Percentiles rank a stretch among this genome's conserved stretches.
Conservation (phyloP, 1,140 invertebrate genomes). For the Dendrolimus punctatus region DNA sequence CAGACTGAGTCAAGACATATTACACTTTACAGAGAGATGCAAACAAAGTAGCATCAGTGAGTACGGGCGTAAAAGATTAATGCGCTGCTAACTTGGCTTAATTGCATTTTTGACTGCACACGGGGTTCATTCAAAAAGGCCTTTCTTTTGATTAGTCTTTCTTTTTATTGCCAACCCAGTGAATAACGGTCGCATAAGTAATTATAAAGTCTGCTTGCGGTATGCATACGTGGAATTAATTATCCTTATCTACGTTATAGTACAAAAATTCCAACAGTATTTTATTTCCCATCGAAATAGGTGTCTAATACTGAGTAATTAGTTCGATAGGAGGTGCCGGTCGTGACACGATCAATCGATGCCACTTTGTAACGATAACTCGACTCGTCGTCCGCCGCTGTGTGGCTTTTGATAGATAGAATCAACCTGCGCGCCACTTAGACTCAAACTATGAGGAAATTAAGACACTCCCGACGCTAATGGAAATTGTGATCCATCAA, state of each 20-base stretch:
- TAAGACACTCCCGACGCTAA: slow-evolving; percentile 50
- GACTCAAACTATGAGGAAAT: slow-evolving; percentile 33
- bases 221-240: not conserved
- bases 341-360: slow-evolving; percentile 50
- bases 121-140: slow-evolving; percentile 21
- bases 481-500: slow-evolving; percentile 63
- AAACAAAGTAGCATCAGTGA: slow-evolving; percentile 30
- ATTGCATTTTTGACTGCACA: slow-evolving; percentile 41
- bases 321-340: slow-evolving; percentile 47
- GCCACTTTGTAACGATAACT: slow-evolving; percentile 45
- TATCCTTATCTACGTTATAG: not conserved
- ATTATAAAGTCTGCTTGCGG: too few species aligned
- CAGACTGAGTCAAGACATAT: slow-evolving; percentile 36
- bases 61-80: slow-evolving; percentile 18
- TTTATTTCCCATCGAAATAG: slow-evolving; percentile 17
- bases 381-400: slow-evolving; percentile 23
- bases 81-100: slow-evolving; percentile 28
- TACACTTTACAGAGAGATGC: slow-evolving; percentile 42
- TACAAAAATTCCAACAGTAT: not conserved
- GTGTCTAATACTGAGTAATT: slow-evolving; percentile 30
- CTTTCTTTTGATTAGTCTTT: slow-evolving; percentile 20
- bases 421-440: slow-evolving; percentile 46
- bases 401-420: slow-evolving; percentile 49
- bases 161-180: slow-evolving; percentile 9
- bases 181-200: too few species aligned